These are phyloP conservation scores for Bellardia pandia DNA, from an alignment of 2,888 invertebrate species.

Conservation along the genomic window DNA sequence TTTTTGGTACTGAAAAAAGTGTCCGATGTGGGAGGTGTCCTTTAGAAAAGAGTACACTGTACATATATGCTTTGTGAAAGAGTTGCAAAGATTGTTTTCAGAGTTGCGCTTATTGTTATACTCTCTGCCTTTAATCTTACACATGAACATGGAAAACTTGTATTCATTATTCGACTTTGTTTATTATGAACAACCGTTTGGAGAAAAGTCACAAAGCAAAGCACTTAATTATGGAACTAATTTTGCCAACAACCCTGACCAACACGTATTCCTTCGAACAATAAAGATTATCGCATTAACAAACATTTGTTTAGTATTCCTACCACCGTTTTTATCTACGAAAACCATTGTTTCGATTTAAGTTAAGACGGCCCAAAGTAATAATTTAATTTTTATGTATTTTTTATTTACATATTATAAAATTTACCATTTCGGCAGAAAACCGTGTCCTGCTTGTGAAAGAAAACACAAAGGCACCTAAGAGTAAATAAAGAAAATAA, in stretches of 20 bases:
- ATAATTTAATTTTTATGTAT: slow-evolving; percentile 50
- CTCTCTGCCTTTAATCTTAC: too few species aligned
- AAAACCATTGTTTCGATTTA: slow-evolving; percentile 1
- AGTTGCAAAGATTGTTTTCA: too few species aligned
- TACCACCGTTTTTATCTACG: slow-evolving; percentile 23
- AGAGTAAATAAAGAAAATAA: slow-evolving; percentile 41
- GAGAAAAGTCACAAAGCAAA: neutral
- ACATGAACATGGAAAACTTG: neutral
- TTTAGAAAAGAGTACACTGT: too few species aligned
- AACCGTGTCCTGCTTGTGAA: slow-evolving; percentile 6
- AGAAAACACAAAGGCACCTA: slow-evolving; percentile 21
- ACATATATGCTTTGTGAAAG: too few species aligned
- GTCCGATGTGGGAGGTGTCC: too few species aligned
- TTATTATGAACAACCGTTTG: neutral
- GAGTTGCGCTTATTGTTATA: too few species aligned
- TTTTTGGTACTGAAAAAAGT: too few species aligned
- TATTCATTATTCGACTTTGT: neutral
- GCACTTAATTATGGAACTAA: neutral
- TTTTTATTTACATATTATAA: slow-evolving; percentile 36
- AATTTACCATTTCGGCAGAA: neutral
- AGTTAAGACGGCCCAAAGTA: slow-evolving; percentile 20
- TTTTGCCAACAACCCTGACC: slow-evolving; percentile 1
- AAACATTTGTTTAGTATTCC: slow-evolving; percentile 19
- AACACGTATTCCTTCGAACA: neutral
- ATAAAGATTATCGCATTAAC: slow-evolving; percentile 26